Conservation (phyloP, 1,140 invertebrate genomes). For the Grapholita molesta region DNA sequence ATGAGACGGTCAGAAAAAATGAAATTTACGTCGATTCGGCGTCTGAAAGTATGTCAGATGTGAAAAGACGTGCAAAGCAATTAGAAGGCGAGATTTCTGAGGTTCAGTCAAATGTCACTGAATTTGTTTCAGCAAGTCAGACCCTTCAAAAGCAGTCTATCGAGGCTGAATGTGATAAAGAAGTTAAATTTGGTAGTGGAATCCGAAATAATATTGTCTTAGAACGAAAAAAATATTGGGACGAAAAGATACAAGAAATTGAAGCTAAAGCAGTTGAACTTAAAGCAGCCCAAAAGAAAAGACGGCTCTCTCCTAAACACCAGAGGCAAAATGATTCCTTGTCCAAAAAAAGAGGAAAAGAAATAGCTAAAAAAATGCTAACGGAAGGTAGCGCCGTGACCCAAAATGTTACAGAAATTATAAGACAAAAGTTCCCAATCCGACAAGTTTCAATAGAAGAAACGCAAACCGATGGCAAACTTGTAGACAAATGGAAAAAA, state of each 20-base stretch:
- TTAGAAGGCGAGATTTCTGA: slow-evolving; percentile 73
- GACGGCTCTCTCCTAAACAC: slow-evolving; percentile 50
- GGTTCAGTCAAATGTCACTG: slow-evolving; percentile 75
- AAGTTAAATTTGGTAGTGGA: slow-evolving; percentile 54
- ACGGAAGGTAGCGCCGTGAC: slow-evolving; percentile 38
- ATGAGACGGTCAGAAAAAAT: slow-evolving; percentile 39
- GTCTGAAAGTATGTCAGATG: slow-evolving; percentile 72
- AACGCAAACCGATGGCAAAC: slow-evolving; percentile 32
- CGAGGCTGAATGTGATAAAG: slow-evolving; percentile 24
- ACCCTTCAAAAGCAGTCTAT: slow-evolving; percentile 50
- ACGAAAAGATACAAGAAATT: slow-evolving; percentile 69
- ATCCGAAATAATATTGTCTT: slow-evolving; percentile 60
- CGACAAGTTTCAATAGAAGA: background rate
- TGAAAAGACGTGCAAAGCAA: slow-evolving; percentile 65
- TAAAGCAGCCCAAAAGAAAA: slow-evolving; percentile 49
- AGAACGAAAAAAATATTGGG: slow-evolving; percentile 76
- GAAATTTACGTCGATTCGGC: slow-evolving; percentile 69
- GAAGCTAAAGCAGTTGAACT: slow-evolving; percentile 63
- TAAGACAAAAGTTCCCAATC: slow-evolving; percentile 19
- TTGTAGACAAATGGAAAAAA: slow-evolving; percentile 67
- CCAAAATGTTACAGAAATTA: slow-evolving; percentile 30
- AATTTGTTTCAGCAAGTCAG: slow-evolving; percentile 76
- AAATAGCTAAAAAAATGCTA: slow-evolving; percentile 67
- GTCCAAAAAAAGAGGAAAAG: slow-evolving; percentile 66
- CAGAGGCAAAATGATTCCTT: slow-evolving; percentile 68